Evolutionary conservation across 1,140 invertebrate species (phyloP).

Genomic region (Catajapyx aquilonaris): DNA sequence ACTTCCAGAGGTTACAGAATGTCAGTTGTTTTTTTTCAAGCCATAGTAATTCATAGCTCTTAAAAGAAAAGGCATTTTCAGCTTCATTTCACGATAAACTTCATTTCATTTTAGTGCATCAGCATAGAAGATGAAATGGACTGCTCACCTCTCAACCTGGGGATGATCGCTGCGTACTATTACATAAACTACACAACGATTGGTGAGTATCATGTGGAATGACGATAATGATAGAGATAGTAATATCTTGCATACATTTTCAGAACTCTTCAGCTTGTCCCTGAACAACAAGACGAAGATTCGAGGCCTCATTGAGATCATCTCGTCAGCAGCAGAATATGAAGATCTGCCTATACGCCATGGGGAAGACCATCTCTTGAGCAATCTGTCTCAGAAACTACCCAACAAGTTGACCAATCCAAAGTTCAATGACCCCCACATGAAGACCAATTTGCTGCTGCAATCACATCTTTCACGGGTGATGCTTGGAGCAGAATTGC

Average conservation of each 20-base stretch:
- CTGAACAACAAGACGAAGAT: constrained; percentile 96
- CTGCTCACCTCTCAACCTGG: constrained; percentile 83
- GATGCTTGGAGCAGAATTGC: constrained; percentile 83
- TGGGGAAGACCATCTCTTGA: constrained; percentile 77
- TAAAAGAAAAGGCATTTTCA: no score
- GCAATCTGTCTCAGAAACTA: constrained; percentile 49
- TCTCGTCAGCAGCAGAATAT: constrained; percentile 93
- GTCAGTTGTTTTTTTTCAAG: no score
- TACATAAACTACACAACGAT: constrained; percentile 99
- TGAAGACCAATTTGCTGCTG: constrained; percentile 88
- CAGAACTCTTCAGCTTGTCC: constrained; percentile 91
- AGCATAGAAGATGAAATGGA: constrained; percentile 97
- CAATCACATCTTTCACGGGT: constrained; percentile 91
- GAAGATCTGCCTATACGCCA: constrained; percentile 85
- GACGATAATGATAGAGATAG: neutral
- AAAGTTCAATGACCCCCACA: constrained; percentile 87
- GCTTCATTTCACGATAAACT: no score
- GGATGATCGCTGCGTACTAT: constrained; percentile 99
- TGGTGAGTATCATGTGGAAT: constrained; percentile 27
- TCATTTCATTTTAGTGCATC: constrained; percentile 47
- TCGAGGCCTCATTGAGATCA: constrained; percentile 89
- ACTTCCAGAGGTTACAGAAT: no score
- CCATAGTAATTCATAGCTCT: no score
- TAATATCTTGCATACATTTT: constrained; percentile 13
- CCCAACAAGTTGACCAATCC: constrained; percentile 49